Conservation (phyloP, 35 echinoderm and acorn worm genomes). For the Anneissia japonica region DNA sequence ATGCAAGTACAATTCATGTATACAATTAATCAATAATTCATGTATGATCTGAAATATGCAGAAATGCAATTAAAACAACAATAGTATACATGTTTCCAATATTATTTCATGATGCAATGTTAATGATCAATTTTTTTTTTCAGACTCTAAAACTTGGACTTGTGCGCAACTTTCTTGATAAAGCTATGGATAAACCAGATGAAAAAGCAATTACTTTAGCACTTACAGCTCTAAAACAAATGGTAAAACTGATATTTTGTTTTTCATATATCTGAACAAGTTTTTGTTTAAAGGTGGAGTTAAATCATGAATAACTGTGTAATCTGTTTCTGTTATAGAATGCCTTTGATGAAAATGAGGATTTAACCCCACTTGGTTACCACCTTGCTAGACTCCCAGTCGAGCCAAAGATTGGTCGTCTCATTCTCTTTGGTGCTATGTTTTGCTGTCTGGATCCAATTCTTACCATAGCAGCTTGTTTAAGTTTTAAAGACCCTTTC, state of each 20-base stretch:
- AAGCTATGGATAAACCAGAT: slow-evolving; percentile 68
- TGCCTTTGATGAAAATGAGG: slow-evolving; percentile 77
- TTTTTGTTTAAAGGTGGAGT: not conserved
- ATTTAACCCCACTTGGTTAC: slow-evolving; percentile 84
- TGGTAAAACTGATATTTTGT: slow-evolving; percentile 42
- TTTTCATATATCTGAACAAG: not conserved
- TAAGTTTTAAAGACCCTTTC: slow-evolving; percentile 96
- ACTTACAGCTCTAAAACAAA: slow-evolving; percentile 56
- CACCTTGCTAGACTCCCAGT: slow-evolving; percentile 85
- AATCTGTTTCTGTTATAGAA: slow-evolving; percentile 37
- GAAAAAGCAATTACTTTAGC: slow-evolving; percentile 48
- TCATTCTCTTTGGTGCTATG: slow-evolving; percentile 94
- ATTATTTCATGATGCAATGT: no score
- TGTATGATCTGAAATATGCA: no score
- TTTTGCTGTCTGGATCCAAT: slow-evolving; percentile 98
- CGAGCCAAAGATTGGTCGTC: slow-evolving; percentile 75
- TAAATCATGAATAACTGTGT: not conserved
- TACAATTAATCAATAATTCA: no score
- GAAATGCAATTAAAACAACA: no score
- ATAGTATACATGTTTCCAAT: no score
- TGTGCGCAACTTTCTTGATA: slow-evolving; percentile 58
- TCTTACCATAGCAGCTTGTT: slow-evolving; percentile 79
- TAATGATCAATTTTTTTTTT: slow-evolving; percentile 7
- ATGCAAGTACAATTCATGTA: no score
- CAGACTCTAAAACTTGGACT: slow-evolving; percentile 83